Base-by-base conservation (phyloP, 2,797 vertebrate genomes). In the Sebastes flavidus region DNA sequence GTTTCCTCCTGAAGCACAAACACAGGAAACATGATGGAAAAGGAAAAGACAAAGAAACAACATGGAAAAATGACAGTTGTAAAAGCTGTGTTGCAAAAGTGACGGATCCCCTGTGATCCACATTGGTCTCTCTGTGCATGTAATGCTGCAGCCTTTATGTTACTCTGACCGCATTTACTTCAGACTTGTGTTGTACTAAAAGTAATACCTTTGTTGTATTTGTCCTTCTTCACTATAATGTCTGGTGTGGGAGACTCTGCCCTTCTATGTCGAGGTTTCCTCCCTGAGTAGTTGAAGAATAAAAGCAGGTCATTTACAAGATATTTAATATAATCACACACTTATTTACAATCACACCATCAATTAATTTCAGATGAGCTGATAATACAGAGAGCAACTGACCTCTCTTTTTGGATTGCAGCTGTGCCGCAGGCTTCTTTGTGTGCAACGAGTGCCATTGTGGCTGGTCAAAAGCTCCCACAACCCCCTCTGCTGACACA, bases 191-290 rank as follows among this genome's bases (percentile, higher is more conserved):
- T 7, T 3, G 4, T 20, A 11, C 11, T 66, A n/a, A 49, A 42
- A 29, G 42, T 42, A 46, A 5, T 95, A 99, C 98, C 98, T 95
- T 99, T 99, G 88, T 98, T 98, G 79, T 99, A 98, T 95, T 97
- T 99, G 92, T 94, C 97, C 92, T 97, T 99, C 95, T 97, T 98
- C 83, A 99, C 96, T 75, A 94, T 97, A 90, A 99, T 98, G 62
- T 99, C 97, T 88, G 98, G 98, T 42, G 97, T 95, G 49, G 98
- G 98, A 55, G 98, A 99, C 83, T 97, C 97, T 24, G 97, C 94
- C 75, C 98, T 96, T 73, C 94, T 87, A 0, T 95, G 94, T 89
- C 96, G 97, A 2, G 95, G 84, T 94, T 98, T 99, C 90, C 95
- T 97, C 79, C 95, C 98, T 99, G 92, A 66, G 91, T 5, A 29